These are phyloP conservation scores for Zaprionus ornatus DNA, from an alignment of 1,140 invertebrate species.

Conservation along the genomic window DNA sequence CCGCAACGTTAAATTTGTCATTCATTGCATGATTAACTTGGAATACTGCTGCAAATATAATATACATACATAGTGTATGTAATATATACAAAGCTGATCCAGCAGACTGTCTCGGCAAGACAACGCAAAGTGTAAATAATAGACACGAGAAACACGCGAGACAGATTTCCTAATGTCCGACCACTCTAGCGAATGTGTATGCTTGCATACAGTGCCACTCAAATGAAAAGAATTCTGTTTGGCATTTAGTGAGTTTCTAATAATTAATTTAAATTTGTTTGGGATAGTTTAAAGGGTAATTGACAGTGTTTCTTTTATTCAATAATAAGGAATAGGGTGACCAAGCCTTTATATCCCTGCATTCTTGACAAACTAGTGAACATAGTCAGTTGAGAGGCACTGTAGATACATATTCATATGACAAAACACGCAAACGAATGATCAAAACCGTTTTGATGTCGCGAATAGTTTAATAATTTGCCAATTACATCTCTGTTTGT, in stretches of 20 bases:
- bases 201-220: neutral
- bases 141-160: neutral
- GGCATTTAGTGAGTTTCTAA: too few relatives aligned
- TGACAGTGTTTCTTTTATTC: too few relatives aligned
- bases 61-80: neutral
- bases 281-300: too few relatives aligned
- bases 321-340: too few relatives aligned
- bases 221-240: neutral
- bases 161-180: neutral
- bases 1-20: neutral
- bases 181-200: too few relatives aligned
- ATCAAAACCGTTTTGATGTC: neutral
- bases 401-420: neutral
- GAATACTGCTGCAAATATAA: neutral
- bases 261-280: too few relatives aligned
- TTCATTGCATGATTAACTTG: neutral
- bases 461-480: neutral
- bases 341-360: too few relatives aligned
- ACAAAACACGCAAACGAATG: neutral
- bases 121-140: neutral
- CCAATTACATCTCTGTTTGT: neutral
- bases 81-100: slow-evolving; percentile 46
- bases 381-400: neutral
- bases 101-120: neutral
- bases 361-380: neutral